Conservation (phyloP, 2,797 vertebrate species). For the Sebastolobus altivelis region DNA sequence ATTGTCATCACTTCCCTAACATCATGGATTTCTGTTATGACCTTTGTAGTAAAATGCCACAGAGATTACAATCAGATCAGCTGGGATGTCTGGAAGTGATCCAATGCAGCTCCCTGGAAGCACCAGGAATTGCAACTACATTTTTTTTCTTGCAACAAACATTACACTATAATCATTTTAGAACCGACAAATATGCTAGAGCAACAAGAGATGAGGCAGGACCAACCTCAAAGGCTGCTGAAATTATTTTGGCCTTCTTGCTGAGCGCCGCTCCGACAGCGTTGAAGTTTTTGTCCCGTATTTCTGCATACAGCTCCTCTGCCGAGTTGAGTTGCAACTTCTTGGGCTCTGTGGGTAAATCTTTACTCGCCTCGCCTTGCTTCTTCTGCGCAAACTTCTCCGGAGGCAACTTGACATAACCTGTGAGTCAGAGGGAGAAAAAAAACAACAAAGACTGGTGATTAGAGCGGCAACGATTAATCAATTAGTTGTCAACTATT, state of each 20-base stretch:
- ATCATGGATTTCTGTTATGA: conserved; percentile 45
- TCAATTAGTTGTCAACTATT: too few species aligned
- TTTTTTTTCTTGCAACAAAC: not conserved
- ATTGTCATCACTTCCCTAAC: conserved; percentile 32
- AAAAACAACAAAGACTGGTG: not conserved
- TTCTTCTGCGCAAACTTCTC: conserved; percentile 98
- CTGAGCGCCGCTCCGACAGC: conserved; percentile 97
- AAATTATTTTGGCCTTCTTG: conserved; percentile 99
- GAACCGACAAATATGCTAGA: not conserved
- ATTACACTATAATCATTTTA: not conserved
- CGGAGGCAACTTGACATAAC: conserved; percentile 95
- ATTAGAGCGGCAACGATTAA: not conserved
- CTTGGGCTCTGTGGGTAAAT: conserved; percentile 96
- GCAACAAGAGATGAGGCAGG: not conserved
- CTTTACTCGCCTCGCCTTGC: conserved; percentile 92
- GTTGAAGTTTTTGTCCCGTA: conserved; percentile 98
- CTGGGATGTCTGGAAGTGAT: conserved; percentile 26
- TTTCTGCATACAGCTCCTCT: conserved; percentile 97
- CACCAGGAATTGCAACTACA: not conserved
- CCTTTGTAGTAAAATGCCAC: conserved; percentile 47
- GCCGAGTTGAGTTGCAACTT: conserved; percentile 97
- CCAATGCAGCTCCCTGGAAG: not conserved
- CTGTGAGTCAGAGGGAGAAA: conserved; percentile 72
- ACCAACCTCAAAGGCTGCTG: conserved; percentile 96
- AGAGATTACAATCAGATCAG: conserved; percentile 44